Percentiles rank a stretch among this genome's conserved stretches.
These are phyloP conservation scores for Hanleya hanleyi DNA, from an alignment of 2,888 invertebrate genomes.

Conservation along the genomic window DNA sequence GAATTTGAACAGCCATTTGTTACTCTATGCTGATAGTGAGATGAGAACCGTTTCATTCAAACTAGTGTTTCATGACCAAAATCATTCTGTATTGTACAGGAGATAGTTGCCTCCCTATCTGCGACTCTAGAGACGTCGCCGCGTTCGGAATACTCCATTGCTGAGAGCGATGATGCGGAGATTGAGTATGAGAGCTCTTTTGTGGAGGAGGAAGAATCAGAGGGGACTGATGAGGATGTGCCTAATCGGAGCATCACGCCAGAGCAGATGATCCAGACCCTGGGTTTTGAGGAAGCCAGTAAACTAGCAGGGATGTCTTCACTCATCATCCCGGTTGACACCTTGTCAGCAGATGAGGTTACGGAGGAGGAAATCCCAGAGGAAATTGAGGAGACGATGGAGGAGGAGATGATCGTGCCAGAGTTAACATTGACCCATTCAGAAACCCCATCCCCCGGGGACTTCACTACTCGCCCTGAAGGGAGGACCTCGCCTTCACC, in stretches of 20 bases:
- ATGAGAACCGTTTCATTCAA: too few species aligned
- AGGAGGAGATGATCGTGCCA: conserved; percentile 44
- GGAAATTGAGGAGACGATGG: conserved; percentile 48
- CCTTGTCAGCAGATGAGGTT: not conserved
- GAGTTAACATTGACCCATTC: too few species aligned
- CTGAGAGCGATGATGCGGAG: not conserved
- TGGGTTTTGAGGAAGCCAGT: not conserved
- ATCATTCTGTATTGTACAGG: too few species aligned
- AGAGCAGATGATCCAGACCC: not conserved
- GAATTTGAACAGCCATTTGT: too few species aligned
- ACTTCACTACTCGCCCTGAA: too few species aligned
- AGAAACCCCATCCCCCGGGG: too few species aligned
- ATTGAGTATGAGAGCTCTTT: conserved; percentile 5
- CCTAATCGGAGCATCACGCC: not conserved
- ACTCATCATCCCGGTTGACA: not conserved
- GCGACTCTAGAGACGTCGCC: not conserved
- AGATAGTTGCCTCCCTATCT: not conserved
- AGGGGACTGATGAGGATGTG: not conserved
- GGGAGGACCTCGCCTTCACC: too few species aligned
- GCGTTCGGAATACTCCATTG: not conserved
- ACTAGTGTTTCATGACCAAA: too few species aligned
- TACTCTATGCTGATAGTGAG: too few species aligned
- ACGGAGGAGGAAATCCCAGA: conserved; percentile 12
- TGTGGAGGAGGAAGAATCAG: not conserved
- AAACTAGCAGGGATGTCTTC: not conserved